A percentile compares a stretch with the other conserved stretches of the same genome.
Evolutionary conservation across 1,140 invertebrate genomes (phyloP).

Genomic region (Drosophila santomea): DNA sequence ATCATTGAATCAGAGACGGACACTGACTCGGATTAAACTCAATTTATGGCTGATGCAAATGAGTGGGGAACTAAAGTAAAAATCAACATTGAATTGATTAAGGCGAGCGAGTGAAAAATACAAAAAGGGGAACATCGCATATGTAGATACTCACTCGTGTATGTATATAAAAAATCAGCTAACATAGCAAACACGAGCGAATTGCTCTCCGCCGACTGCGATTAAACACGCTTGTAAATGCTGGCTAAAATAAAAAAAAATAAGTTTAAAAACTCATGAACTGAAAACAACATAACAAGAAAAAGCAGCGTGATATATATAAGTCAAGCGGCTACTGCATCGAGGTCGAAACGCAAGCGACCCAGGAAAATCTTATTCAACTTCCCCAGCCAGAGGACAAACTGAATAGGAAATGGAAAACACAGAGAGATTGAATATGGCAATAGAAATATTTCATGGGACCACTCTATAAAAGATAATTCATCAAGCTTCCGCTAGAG

Average conservation of each 20-base stretch:
- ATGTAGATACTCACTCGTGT: constrained; percentile 7
- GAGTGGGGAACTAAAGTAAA: constrained; percentile 64
- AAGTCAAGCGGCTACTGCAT: constrained; percentile 54
- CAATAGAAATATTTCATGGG: constrained; percentile 40
- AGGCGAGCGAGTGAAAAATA: constrained; percentile 38
- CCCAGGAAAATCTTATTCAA: constrained; percentile 61
- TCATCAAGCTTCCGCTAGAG: constrained; percentile 13
- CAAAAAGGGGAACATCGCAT: constrained; percentile 32
- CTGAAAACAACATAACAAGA: constrained; percentile 11
- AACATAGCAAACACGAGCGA: constrained; percentile 53
- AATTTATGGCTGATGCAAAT: constrained; percentile 82
- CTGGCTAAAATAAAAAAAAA: constrained; percentile 44
- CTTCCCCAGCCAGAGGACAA: constrained; percentile 39
- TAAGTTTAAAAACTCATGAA: neutral
- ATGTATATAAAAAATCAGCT: constrained; percentile 20
- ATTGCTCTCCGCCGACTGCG: constrained; percentile 60
- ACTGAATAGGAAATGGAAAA: constrained; percentile 35
- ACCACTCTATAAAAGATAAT: constrained; percentile 30
- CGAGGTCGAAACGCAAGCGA: constrained; percentile 56
- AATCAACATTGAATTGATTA: constrained; percentile 70
- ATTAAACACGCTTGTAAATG: constrained; percentile 81
- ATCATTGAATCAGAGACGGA: neutral
- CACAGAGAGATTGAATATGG: constrained; percentile 17
- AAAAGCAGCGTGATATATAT: constrained; percentile 27
- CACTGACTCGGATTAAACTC: constrained; percentile 56